phyloP scores from a whole-genome alignment of 2,888 invertebrate species.

The Graphium colonna region DNA sequence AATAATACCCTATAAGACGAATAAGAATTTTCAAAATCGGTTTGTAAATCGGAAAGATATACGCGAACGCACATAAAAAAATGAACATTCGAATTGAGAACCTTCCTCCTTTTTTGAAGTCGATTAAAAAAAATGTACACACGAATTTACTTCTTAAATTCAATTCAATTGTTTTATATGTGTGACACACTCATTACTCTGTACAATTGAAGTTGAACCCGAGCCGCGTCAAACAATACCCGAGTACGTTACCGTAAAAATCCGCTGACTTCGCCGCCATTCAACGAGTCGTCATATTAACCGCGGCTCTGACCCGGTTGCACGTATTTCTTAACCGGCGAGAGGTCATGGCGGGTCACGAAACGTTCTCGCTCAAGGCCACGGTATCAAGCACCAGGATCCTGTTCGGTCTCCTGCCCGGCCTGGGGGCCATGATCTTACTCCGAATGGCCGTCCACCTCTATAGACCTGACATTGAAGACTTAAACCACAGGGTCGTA shows the following conservation, averaged over 20 bases:
- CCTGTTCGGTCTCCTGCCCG: constrained; percentile 82
- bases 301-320: constrained; percentile 10
- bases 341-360: constrained; percentile 47
- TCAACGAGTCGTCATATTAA: constrained; percentile 27
- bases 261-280: constrained; percentile 40
- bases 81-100: no score
- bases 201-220: constrained; percentile 31
- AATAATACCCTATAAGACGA: no score
- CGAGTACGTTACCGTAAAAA: constrained; percentile 35
- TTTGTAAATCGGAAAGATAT: no score
- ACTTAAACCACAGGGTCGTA: constrained; percentile 80
- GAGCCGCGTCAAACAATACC: constrained; percentile 39
- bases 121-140: no score
- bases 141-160: no score
- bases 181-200: constrained; percentile 45
- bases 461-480: constrained; percentile 86
- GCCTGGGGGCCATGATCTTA: constrained; percentile 82
- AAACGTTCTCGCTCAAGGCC: constrained; percentile 47
- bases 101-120: no score
- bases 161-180: neutral
- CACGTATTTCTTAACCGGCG: constrained; percentile 17
- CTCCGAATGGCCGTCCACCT: constrained; percentile 82
- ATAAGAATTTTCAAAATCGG: no score
- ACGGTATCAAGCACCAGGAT: constrained; percentile 82
- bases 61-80: no score